These are phyloP conservation scores for Lycaon pictus DNA, from an alignment of 2,113 vertebrate species.

Conservation along the genomic window DNA sequence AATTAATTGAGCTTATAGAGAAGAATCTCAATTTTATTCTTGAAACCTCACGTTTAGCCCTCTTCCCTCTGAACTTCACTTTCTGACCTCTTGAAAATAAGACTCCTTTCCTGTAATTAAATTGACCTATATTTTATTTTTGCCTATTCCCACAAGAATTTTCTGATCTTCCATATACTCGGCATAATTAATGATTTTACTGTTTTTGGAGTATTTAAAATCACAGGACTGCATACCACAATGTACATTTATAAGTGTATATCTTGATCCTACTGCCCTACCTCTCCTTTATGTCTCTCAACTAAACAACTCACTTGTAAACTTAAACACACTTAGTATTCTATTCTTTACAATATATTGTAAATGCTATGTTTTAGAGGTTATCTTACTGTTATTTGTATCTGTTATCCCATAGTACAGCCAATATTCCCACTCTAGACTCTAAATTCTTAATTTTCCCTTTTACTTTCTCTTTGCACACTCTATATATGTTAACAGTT, in stretches of 20 bases:
- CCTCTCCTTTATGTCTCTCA: neutral
- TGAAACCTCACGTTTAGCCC: conserved; percentile 15
- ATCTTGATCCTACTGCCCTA: neutral
- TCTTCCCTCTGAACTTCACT: neutral
- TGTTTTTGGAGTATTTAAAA: neutral
- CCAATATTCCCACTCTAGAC: neutral
- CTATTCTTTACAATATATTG: neutral
- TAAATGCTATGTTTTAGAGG: neutral
- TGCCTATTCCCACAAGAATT: neutral
- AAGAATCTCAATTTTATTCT: conserved; percentile 32
- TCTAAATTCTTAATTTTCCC: neutral
- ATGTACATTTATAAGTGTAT: neutral
- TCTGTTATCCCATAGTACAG: neutral
- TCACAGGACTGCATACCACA: neutral
- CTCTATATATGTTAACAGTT: neutral
- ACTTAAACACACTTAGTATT: neutral
- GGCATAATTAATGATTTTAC: neutral
- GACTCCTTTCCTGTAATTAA: conserved; percentile 10
- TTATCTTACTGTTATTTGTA: neutral
- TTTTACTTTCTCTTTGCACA: neutral
- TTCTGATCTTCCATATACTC: neutral
- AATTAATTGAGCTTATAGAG: neutral
- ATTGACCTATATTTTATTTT: neutral
- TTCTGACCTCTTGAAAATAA: conserved; percentile 21
- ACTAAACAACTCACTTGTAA: neutral